Percentiles rank a stretch among this genome's conserved stretches.
phyloP scores from a whole-genome alignment of 2,888 invertebrate genomes.

The Tachina fera region DNA sequence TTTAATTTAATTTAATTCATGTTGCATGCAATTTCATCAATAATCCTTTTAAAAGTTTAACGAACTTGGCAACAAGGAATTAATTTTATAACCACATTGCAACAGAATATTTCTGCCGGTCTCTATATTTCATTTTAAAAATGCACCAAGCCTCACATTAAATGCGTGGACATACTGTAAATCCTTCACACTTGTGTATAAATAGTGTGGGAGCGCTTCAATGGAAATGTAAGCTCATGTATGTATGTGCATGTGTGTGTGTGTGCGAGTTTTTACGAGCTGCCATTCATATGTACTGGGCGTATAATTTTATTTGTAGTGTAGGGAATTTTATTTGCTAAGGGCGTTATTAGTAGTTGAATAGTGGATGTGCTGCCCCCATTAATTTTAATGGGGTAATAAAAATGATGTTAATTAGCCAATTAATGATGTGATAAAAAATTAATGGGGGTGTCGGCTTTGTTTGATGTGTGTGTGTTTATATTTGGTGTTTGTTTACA shows the following conservation, averaged over 20 bases:
- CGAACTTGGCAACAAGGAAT: constrained; percentile 31
- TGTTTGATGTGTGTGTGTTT: too few species aligned
- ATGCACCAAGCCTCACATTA: neutral
- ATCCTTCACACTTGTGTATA: constrained; percentile 20
- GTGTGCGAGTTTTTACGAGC: constrained; percentile 6
- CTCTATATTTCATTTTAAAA: neutral
- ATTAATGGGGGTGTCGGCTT: too few species aligned
- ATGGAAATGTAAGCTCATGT: neutral
- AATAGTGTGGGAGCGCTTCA: constrained; percentile 1
- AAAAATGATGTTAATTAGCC: too few species aligned
- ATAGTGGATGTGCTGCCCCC: too few species aligned
- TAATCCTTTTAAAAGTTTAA: constrained; percentile 24
- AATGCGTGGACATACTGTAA: constrained; percentile 13
- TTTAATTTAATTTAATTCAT: neutral
- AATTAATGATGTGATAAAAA: too few species aligned
- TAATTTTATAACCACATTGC: constrained; percentile 16
- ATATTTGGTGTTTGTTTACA: too few species aligned
- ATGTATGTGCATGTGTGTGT: neutral
- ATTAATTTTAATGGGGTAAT: too few species aligned
- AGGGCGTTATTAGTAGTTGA: too few species aligned
- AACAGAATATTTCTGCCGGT: neutral
- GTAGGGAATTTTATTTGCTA: constrained; percentile 47
- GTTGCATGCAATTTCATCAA: neutral
- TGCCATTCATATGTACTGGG: constrained; percentile 42
- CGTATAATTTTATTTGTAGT: constrained; percentile 40